These are phyloP conservation scores for Drosophila malerkotliana DNA, from an alignment of 1,140 invertebrate species.

Conservation along the genomic window DNA sequence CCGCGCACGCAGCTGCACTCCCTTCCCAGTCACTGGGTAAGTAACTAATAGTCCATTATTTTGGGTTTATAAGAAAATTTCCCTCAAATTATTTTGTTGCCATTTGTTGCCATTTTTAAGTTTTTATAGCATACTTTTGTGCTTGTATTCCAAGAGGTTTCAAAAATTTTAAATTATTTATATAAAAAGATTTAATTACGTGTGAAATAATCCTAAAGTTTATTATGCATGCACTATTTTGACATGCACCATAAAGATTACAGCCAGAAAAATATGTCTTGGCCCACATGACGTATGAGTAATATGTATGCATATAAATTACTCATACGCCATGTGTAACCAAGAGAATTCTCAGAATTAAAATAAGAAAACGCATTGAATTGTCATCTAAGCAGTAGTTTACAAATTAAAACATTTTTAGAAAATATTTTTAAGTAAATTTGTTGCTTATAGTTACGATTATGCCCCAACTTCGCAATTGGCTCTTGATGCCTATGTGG, in stretches of 20 bases:
- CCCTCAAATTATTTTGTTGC: not conserved
- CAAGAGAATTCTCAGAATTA: not conserved
- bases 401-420: not conserved
- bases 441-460: constrained; percentile 40
- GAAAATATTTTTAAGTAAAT: not conserved
- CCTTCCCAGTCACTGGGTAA: constrained; percentile 83
- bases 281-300: constrained; percentile 12
- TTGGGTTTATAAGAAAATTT: not conserved
- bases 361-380: not conserved
- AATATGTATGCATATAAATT: constrained; percentile 10
- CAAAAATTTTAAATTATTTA: not conserved
- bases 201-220: not conserved
- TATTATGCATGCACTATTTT: not conserved
- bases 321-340: constrained; percentile 26
- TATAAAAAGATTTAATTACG: not conserved
- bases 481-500: constrained; percentile 77
- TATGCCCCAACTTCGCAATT: constrained; percentile 73
- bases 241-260: not conserved
- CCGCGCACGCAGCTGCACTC: constrained; percentile 86
- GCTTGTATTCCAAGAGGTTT: no score
- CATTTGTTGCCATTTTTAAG: no score
- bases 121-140: no score
- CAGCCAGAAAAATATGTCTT: not conserved
- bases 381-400: not conserved
- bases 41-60: constrained; percentile 8